Conservation (phyloP, 2,888 invertebrate species). For the Zelleria hepariella region DNA sequence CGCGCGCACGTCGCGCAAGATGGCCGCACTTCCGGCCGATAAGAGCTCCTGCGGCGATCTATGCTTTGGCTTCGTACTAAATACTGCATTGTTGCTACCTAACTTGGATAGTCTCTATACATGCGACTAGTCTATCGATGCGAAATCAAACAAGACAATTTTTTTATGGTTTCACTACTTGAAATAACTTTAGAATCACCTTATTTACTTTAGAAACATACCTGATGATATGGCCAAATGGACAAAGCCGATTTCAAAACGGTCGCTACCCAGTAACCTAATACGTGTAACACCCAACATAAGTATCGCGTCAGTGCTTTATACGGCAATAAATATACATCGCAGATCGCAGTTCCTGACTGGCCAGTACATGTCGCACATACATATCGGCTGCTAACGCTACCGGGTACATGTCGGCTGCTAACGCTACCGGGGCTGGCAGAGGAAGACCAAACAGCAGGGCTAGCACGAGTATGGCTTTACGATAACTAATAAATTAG, state of each 20-base stretch:
- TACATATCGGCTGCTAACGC: slow-evolving; percentile 24
- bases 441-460: too few species aligned
- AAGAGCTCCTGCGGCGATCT: neutral
- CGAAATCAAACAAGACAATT: too few species aligned
- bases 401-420: too few species aligned
- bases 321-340: slow-evolving; percentile 2
- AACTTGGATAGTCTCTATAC: too few species aligned
- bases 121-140: too few species aligned
- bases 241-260: neutral
- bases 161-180: too few species aligned
- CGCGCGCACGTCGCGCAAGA: slow-evolving; percentile 11
- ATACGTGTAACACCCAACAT: neutral
- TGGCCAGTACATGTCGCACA: slow-evolving; percentile 22
- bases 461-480: too few species aligned
- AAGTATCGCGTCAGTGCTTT: neutral
- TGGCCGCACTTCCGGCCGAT: slow-evolving; percentile 2
- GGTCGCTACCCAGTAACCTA: neutral
- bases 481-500: too few species aligned
- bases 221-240: too few species aligned
- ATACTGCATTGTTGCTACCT: neutral
- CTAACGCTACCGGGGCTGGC: too few species aligned
- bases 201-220: too few species aligned
- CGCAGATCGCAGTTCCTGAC: slow-evolving; percentile 12
- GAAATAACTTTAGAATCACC: too few species aligned
- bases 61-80: neutral